Evolutionary conservation across 2,797 vertebrate genomes (phyloP).

Genomic region (Chrysocyon brachyurus): DNA sequence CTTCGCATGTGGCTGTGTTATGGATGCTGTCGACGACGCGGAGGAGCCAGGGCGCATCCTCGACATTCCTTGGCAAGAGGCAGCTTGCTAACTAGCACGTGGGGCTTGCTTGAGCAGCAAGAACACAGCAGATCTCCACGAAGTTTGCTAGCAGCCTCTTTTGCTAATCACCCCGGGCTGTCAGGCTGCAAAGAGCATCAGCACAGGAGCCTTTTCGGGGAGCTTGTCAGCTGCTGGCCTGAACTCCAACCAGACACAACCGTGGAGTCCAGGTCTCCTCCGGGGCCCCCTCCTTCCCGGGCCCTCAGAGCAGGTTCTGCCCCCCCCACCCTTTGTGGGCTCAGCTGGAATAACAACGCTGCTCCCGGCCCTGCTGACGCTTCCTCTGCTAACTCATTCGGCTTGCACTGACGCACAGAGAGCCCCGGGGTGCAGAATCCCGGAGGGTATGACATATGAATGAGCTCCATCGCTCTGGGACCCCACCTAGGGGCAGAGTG

Average conservation of each 20-base stretch:
- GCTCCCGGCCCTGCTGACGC: background rate
- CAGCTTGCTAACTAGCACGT: background rate
- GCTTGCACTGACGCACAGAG: constrained; percentile 61
- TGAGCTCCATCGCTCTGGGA: background rate
- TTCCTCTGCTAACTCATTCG: constrained; percentile 67
- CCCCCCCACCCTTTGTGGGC: background rate
- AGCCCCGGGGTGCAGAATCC: constrained; percentile 52
- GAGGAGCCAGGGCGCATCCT: background rate
- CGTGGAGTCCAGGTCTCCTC: background rate
- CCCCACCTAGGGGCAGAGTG: background rate
- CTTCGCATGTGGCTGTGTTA: background rate
- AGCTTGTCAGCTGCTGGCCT: background rate
- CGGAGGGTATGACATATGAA: background rate
- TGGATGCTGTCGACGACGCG: background rate
- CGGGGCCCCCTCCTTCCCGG: background rate
- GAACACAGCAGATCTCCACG: background rate
- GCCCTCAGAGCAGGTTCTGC: background rate
- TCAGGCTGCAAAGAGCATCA: background rate
- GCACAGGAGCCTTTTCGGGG: background rate
- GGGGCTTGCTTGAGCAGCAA: background rate
- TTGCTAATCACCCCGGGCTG: background rate
- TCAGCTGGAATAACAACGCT: constrained; percentile 64
- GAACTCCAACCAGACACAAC: background rate
- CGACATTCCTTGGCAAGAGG: background rate
- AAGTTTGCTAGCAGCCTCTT: background rate